These are phyloP conservation scores for Hipparchia semele DNA, from an alignment of 2,888 invertebrate genomes.

Conservation along the genomic window DNA sequence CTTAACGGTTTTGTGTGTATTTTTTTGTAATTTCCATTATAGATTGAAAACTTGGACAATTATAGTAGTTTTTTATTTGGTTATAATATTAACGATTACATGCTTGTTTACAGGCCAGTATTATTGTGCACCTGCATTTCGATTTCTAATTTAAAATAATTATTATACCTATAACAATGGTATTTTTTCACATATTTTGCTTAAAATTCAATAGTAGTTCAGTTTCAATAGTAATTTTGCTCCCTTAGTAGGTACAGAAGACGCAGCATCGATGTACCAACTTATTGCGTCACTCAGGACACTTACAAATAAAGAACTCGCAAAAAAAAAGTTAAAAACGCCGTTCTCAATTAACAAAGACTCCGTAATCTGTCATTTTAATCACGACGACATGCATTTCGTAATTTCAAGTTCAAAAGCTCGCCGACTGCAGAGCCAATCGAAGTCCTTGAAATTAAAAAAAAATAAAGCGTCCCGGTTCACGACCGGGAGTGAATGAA, in stretches of 20 bases:
- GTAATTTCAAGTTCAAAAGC: slow-evolving; percentile 65
- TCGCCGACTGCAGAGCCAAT: slow-evolving; percentile 73
- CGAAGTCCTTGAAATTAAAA: slow-evolving; percentile 63
- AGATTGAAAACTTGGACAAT: slow-evolving; percentile 54
- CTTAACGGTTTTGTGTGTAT: slow-evolving; percentile 67
- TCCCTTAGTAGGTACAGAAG: not conserved
- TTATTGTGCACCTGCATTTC: slow-evolving; percentile 33
- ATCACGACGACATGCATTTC: slow-evolving; percentile 36
- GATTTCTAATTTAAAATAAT: slow-evolving; percentile 25
- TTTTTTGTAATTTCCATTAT: slow-evolving; percentile 43
- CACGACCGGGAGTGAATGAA: slow-evolving; percentile 49
- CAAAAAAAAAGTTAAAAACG: not conserved
- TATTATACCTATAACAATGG: not conserved
- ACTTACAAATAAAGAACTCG: not conserved
- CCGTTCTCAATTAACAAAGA: slow-evolving; percentile 36
- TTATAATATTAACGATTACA: slow-evolving; percentile 36
- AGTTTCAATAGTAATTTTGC: not conserved
- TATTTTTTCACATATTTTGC: not conserved
- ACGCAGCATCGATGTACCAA: not conserved
- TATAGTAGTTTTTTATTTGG: slow-evolving; percentile 39
- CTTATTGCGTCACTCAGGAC: not conserved
- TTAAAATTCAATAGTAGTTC: not conserved
- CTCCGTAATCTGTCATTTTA: slow-evolving; percentile 48
- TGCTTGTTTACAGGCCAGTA: slow-evolving; percentile 22
- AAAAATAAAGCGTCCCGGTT: slow-evolving; percentile 54